Evolutionary conservation across 2,888 invertebrate genomes (phyloP).

Genomic region (Eupithecia subumbrata): DNA sequence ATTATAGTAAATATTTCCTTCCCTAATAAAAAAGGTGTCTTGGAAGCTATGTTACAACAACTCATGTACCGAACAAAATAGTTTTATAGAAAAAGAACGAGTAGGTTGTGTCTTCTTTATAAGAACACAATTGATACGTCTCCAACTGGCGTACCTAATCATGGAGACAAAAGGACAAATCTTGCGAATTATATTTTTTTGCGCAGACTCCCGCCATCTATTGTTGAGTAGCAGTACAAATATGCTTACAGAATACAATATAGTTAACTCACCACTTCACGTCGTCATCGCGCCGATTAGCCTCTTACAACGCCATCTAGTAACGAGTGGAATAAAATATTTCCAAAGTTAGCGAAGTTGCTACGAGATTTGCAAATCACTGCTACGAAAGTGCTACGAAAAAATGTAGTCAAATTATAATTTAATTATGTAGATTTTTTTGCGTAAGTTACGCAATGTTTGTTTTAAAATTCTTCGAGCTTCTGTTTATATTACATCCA

Average conservation of each 20-base stretch:
- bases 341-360: constrained; percentile 14
- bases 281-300: neutral
- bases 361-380: constrained; percentile 33
- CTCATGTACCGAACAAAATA: no score
- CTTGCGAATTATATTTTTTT: neutral
- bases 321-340: constrained; percentile 30
- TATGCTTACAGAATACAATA: constrained; percentile 11
- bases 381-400: constrained; percentile 36
- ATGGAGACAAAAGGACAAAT: no score
- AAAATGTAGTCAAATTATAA: neutral
- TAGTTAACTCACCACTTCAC: neutral
- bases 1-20: no score
- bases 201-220: constrained; percentile 46
- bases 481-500: constrained; percentile 13
- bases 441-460: neutral
- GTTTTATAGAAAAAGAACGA: no score
- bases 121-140: no score
- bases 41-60: no score
- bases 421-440: neutral
- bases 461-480: constrained; percentile 3
- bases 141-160: no score
- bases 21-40: no score
- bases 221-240: constrained; percentile 34
- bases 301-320: constrained; percentile 31
- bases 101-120: no score